Conservation (phyloP, 2,888 invertebrate species). For the Noctuana brunneofusca region DNA sequence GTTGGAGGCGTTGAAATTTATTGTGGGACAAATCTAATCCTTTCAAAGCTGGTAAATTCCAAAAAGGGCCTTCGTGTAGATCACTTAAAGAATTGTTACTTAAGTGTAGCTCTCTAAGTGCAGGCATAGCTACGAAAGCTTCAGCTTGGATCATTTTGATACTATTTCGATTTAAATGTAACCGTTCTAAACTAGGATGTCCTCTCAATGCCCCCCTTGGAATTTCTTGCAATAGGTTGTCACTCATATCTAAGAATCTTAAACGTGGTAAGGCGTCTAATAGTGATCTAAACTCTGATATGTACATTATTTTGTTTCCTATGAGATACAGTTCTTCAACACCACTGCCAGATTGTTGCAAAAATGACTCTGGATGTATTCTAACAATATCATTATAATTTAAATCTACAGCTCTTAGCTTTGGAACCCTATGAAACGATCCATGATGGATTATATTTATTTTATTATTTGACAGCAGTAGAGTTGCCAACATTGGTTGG, state of each 20-base stretch:
- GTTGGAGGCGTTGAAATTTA: slow-evolving; percentile 87
- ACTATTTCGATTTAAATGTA: slow-evolving; percentile 91
- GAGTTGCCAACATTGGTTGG: slow-evolving; percentile 85
- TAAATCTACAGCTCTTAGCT: slow-evolving; percentile 87
- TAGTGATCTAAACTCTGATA: slow-evolving; percentile 88
- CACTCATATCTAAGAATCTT: slow-evolving; percentile 90
- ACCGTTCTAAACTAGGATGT: slow-evolving; percentile 90
- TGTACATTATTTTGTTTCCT: slow-evolving; percentile 89
- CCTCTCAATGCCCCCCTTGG: slow-evolving; percentile 90
- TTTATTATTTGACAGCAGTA: slow-evolving; percentile 87
- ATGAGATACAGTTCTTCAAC: slow-evolving; percentile 90
- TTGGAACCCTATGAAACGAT: slow-evolving; percentile 90
- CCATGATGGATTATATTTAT: slow-evolving; percentile 90
- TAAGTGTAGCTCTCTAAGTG: slow-evolving; percentile 90
- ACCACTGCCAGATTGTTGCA: slow-evolving; percentile 88
- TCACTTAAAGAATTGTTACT: slow-evolving; percentile 92
- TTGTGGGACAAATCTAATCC: slow-evolving; percentile 92
- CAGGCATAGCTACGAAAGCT: slow-evolving; percentile 92
- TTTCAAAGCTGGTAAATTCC: slow-evolving; percentile 92
- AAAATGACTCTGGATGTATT: slow-evolving; percentile 91
- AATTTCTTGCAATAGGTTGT: slow-evolving; percentile 89
- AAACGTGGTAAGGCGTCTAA: slow-evolving; percentile 90
- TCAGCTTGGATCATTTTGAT: slow-evolving; percentile 89
- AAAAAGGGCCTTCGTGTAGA: slow-evolving; percentile 88
- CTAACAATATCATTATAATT: slow-evolving; percentile 89